These are phyloP conservation scores for Pogona vitticeps DNA, from an alignment of 2,113 vertebrate genomes.

Conservation along the genomic window DNA sequence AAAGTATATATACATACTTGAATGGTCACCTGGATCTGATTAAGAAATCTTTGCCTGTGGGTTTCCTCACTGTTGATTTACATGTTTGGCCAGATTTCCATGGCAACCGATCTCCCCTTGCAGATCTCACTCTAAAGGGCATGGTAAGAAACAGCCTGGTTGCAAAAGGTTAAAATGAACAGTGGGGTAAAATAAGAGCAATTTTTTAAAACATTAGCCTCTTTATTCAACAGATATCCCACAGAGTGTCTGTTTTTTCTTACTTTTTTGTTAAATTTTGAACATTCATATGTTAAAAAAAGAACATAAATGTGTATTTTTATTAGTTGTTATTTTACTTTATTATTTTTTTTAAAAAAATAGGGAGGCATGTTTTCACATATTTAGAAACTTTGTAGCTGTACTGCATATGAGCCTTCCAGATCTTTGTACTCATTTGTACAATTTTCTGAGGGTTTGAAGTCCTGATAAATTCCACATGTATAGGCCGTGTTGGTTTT, in stretches of 20 bases:
- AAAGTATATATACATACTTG: conserved; percentile 89
- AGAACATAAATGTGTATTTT: conserved; percentile 34
- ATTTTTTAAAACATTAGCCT: conserved; percentile 47
- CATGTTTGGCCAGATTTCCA: conserved; percentile 99
- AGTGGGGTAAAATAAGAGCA: conserved; percentile 28
- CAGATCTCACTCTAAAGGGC: conserved; percentile 92
- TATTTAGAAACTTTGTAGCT: background rate
- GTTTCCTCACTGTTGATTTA: conserved; percentile 88
- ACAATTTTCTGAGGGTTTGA: background rate
- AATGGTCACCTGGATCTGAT: conserved; percentile 89
- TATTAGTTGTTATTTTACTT: background rate
- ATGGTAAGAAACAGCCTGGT: conserved; percentile 86
- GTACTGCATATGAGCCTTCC: background rate
- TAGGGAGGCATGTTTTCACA: background rate
- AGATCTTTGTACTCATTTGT: background rate
- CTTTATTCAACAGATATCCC: conserved; percentile 42
- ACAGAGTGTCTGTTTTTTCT: conserved; percentile 31
- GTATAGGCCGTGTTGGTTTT: background rate
- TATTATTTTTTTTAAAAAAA: conserved; percentile 17
- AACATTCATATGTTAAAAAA: conserved; percentile 26
- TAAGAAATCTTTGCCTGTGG: conserved; percentile 78
- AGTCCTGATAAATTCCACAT: background rate
- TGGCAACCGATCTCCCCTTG: conserved; percentile 95
- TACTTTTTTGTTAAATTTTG: conserved; percentile 36
- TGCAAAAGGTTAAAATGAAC: conserved; percentile 67